Evolutionary conservation across 1,140 invertebrate genomes (phyloP).

Genomic region (Grapholita molesta): DNA sequence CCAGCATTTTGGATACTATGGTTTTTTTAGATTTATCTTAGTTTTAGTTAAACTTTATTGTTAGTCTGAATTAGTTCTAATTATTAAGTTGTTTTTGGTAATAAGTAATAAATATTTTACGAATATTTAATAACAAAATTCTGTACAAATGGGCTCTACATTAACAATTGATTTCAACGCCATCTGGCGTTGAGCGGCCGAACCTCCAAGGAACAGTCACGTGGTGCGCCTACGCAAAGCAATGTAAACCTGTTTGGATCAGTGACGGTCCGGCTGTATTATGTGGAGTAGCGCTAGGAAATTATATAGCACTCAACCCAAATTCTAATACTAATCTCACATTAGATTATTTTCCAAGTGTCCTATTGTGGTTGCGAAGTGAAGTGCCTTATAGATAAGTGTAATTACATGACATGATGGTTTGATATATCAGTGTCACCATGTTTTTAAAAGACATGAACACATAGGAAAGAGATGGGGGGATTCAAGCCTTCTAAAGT

Average conservation of each 20-base stretch:
- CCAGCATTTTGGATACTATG: too few species aligned
- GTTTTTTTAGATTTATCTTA: too few species aligned
- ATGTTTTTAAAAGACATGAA: slow-evolving; percentile 26
- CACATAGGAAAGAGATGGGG: slow-evolving; percentile 65
- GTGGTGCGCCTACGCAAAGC: slow-evolving; percentile 33
- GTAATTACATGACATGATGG: not conserved
- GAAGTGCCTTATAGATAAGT: not conserved
- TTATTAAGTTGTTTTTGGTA: too few species aligned
- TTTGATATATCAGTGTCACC: slow-evolving; percentile 8
- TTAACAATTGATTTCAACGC: slow-evolving; percentile 18
- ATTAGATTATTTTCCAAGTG: not conserved
- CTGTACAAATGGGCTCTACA: not conserved
- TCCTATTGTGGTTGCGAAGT: not conserved
- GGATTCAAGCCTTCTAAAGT: slow-evolving; percentile 64
- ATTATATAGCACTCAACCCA: not conserved
- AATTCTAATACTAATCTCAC: not conserved
- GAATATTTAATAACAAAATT: too few species aligned
- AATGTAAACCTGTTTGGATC: slow-evolving; percentile 60
- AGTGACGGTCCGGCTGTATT: slow-evolving; percentile 66
- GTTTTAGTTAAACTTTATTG: too few species aligned
- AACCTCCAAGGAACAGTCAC: slow-evolving; percentile 38
- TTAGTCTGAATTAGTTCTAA: too few species aligned
- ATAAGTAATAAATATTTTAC: too few species aligned
- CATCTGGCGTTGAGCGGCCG: slow-evolving; percentile 40
- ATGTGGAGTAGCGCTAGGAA: slow-evolving; percentile 41